Base-by-base conservation (phyloP, 2,113 vertebrate genomes). In the Pollimyrus isidori region DNA sequence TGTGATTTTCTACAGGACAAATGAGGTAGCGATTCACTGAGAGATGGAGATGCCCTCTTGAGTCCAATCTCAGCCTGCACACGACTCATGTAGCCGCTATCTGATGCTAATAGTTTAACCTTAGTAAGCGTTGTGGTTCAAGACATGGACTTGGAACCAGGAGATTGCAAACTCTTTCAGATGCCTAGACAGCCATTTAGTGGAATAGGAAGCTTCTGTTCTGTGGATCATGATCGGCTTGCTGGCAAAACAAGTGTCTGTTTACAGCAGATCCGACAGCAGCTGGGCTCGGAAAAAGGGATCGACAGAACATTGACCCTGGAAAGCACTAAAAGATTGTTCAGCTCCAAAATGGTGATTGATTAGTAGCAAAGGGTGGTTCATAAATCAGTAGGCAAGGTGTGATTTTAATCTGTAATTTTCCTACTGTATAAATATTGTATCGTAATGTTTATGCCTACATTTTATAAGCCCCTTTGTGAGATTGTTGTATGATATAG, bases 391-490 rank as follows among this genome's bases (percentile, higher is more conserved):
- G 93, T 96, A 94, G 94, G 95, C 93, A 94, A 94, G 94, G 94
- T 95, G 95, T 96, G 94, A 95, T 94, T 94, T 80, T 94, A 91
- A 95, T 92, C 93, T 94, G 94, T 94, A 93, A 94, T 94, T 94
- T 95, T 94, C 94, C 94, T 94, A 93, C 93, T 95, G 95, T 95
- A 94, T 95, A 95, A 93, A 95, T 95, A 95, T 95, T 90, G 92
- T 94, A 94, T 94, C 94, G 94, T 94, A 95, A 94, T 95, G 95
- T 96, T 96, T 96, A 95, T 96, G 95, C 95, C 95, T 95, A 94
- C 92, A 94, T 96, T 96, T 96, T 96, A 95, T 96, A 96, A 96
- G 93, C 93, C 94, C 95, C 94, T 95, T 95, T 96, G 95, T 96
- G 95, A 95, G 94, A 95, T 93, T 94, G 89, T 91, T 94, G 93